Conservation (phyloP, 2,888 invertebrate species). For the Exocentrus adspersus region DNA sequence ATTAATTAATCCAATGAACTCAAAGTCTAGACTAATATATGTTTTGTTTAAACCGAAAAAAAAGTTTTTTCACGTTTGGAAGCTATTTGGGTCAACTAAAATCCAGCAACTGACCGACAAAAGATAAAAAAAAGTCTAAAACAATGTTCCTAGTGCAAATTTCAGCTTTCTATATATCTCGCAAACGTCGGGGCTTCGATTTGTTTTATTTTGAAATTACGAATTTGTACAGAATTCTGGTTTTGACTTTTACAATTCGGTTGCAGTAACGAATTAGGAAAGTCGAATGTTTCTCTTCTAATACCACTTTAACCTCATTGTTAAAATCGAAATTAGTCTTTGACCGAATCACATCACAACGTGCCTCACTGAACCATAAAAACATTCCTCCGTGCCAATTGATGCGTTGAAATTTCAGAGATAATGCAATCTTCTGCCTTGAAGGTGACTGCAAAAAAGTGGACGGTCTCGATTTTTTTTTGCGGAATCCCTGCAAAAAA, state of each 20-base stretch:
- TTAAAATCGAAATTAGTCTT: neutral
- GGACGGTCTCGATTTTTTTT: neutral
- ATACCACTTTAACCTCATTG: constrained; percentile 3
- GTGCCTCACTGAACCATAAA: neutral
- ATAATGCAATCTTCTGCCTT: constrained; percentile 3
- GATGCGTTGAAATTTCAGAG: neutral
- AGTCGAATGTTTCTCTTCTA: constrained; percentile 3
- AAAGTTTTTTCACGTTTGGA: too few species aligned
- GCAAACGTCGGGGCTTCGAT: neutral
- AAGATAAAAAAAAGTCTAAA: neutral
- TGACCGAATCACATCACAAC: neutral
- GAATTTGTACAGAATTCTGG: neutral
- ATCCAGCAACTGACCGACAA: neutral
- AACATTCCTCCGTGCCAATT: neutral
- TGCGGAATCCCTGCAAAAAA: neutral
- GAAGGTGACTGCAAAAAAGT: neutral
- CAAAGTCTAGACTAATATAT: too few species aligned
- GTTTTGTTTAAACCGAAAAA: too few species aligned
- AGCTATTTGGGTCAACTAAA: too few species aligned
- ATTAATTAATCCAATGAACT: too few species aligned
- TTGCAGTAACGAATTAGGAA: neutral
- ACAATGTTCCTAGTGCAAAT: neutral
- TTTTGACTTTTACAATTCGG: neutral
- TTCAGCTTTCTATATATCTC: neutral
- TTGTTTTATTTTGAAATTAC: neutral